Percentiles rank a stretch among this genome's conserved stretches.
Evolutionary conservation across 1,140 invertebrate genomes (phyloP).

Genomic region (Pogonognathellus flavescens): DNA sequence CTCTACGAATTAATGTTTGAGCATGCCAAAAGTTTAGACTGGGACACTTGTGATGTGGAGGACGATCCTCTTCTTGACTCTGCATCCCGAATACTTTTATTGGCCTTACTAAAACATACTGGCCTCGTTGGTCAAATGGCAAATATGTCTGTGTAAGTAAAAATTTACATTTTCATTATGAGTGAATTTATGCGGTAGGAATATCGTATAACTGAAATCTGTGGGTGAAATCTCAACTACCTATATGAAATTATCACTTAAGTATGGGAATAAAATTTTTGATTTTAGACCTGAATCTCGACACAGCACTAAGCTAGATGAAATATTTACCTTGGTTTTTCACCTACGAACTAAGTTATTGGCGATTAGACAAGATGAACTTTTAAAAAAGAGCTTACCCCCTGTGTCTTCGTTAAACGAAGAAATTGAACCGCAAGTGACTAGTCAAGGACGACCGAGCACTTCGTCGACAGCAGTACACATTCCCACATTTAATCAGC

Average conservation of each 20-base stretch:
- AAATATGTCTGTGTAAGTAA: conserved; percentile 66
- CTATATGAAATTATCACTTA: too few species aligned
- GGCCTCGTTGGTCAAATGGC: conserved; percentile 68
- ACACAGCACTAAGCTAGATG: conserved; percentile 62
- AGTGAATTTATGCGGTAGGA: too few species aligned
- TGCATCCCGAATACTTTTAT: conserved; percentile 72
- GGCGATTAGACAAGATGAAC: conserved; percentile 56
- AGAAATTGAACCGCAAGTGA: background rate
- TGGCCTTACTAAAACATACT: conserved; percentile 74
- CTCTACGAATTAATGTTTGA: conserved; percentile 67
- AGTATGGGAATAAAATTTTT: too few species aligned
- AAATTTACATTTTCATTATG: too few species aligned
- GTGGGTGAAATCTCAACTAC: too few species aligned
- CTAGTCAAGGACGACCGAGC: background rate
- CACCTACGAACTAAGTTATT: conserved; percentile 59
- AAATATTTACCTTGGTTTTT: conserved; percentile 66
- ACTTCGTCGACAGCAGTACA: background rate
- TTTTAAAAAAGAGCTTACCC: conserved; percentile 27
- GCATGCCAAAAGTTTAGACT: conserved; percentile 70
- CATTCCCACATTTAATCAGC: background rate
- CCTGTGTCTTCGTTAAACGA: background rate
- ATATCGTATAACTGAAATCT: too few species aligned
- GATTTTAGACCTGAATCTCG: conserved; percentile 58
- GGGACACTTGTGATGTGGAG: conserved; percentile 72
- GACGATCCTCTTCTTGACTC: conserved; percentile 72